Evolutionary conservation across 2,113 vertebrate species (phyloP).

Genomic region (Bungarus multicinctus): DNA sequence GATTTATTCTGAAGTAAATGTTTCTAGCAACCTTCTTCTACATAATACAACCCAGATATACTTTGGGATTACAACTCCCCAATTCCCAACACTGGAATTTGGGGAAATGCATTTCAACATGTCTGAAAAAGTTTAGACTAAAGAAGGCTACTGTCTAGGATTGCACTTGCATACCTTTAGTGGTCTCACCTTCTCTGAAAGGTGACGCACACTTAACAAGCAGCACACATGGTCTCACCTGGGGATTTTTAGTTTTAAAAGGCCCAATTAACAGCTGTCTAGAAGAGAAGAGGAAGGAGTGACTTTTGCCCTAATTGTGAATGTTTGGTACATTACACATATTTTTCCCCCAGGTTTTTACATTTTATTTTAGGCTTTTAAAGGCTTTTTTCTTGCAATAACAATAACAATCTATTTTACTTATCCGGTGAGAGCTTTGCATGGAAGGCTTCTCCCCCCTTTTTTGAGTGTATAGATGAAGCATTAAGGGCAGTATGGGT

Average conservation of each 20-base stretch:
- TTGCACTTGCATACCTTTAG: not conserved
- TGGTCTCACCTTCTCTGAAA: not conserved
- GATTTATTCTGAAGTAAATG: not conserved
- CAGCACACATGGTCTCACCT: not conserved
- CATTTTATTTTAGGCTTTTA: slow-evolving; percentile 49
- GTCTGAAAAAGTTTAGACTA: not conserved
- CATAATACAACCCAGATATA: not conserved
- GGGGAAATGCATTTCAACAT: not conserved
- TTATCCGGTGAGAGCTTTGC: slow-evolving; percentile 62
- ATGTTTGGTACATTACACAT: not conserved
- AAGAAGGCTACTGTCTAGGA: not conserved
- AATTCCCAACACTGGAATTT: not conserved
- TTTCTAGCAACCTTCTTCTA: not conserved
- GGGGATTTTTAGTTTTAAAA: slow-evolving; percentile 14
- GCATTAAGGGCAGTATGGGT: slow-evolving; percentile 57
- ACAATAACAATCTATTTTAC: slow-evolving; percentile 65
- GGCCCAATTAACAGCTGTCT: slow-evolving; percentile 30
- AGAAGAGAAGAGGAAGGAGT: not conserved
- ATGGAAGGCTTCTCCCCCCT: slow-evolving; percentile 26
- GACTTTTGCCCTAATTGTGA: not conserved
- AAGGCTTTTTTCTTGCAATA: slow-evolving; percentile 60
- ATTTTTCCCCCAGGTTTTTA: slow-evolving; percentile 21
- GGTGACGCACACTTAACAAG: not conserved
- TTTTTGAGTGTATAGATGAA: slow-evolving; percentile 51
- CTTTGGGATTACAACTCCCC: not conserved